Evolutionary conservation across 2,113 vertebrate species (phyloP).

Genomic region (Chloroceryle aenea): DNA sequence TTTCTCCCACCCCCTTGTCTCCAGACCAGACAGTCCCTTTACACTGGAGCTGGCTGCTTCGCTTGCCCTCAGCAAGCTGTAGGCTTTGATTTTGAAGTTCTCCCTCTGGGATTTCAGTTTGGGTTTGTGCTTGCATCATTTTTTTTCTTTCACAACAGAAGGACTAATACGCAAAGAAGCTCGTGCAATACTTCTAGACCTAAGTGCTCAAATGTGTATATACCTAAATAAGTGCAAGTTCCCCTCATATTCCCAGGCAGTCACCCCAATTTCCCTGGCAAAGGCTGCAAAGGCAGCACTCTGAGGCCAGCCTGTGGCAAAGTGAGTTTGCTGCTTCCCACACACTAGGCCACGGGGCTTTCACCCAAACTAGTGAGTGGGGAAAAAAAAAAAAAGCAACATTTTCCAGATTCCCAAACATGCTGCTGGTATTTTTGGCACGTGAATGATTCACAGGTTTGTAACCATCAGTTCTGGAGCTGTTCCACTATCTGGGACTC

Average conservation of each 20-base stretch:
- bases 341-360: not conserved
- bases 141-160: not conserved
- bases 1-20: not conserved
- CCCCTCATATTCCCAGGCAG: not conserved
- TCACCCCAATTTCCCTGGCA: not conserved
- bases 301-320: accelerated
- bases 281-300: not conserved
- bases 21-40: not conserved
- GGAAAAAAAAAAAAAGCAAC: not conserved
- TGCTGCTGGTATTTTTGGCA: not conserved
- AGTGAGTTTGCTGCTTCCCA: not conserved
- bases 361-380: not conserved
- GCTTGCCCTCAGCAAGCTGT: accelerated
- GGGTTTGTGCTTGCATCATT: not conserved
- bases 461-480: not conserved
- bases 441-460: not conserved
- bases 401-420: not conserved
- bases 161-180: not conserved
- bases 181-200: not conserved
- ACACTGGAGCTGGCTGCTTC: accelerated
- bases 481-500: not conserved
- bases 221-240: not conserved
- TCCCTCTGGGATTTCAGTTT: not conserved
- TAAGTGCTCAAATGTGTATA: not conserved
- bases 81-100: not conserved